Conservation (phyloP, 2,113 vertebrate species). For the Notarius quadriscutis region DNA sequence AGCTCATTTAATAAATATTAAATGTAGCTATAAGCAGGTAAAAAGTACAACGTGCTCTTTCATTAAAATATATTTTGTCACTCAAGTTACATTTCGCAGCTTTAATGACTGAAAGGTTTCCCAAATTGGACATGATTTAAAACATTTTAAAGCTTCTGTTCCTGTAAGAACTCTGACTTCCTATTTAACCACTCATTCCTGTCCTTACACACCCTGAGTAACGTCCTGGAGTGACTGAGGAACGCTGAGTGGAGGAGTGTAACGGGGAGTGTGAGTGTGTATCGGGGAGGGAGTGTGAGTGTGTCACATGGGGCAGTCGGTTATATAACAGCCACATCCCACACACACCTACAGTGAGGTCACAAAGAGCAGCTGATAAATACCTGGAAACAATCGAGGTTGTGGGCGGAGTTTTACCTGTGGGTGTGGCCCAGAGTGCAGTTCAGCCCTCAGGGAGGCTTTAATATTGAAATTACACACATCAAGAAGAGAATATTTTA, state of each 20-base stretch:
- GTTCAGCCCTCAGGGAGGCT: not conserved
- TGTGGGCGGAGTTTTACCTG: too few species aligned
- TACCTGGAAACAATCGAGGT: too few species aligned
- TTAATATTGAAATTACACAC: too few species aligned
- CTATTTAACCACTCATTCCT: not conserved
- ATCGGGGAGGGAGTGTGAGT: not conserved
- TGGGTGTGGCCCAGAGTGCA: not conserved
- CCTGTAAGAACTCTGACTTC: not conserved
- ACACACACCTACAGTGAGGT: not conserved
- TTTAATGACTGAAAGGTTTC: not conserved
- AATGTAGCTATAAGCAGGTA: too few species aligned
- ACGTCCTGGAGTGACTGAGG: too few species aligned
- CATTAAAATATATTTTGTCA: too few species aligned
- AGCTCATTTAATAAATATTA: not conserved
- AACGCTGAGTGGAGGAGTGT: too few species aligned
- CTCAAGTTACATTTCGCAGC: not conserved
- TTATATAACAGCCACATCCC: not conserved
- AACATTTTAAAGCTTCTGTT: not conserved
- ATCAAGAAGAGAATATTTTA: too few species aligned
- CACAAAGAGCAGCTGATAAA: not conserved
- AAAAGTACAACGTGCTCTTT: too few species aligned
- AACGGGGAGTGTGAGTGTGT: too few species aligned
- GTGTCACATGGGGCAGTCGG: not conserved
- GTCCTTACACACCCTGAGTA: too few species aligned
- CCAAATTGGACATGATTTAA: not conserved